These are phyloP conservation scores for Apus apus DNA, from an alignment of 2,113 vertebrate genomes.

Conservation along the genomic window DNA sequence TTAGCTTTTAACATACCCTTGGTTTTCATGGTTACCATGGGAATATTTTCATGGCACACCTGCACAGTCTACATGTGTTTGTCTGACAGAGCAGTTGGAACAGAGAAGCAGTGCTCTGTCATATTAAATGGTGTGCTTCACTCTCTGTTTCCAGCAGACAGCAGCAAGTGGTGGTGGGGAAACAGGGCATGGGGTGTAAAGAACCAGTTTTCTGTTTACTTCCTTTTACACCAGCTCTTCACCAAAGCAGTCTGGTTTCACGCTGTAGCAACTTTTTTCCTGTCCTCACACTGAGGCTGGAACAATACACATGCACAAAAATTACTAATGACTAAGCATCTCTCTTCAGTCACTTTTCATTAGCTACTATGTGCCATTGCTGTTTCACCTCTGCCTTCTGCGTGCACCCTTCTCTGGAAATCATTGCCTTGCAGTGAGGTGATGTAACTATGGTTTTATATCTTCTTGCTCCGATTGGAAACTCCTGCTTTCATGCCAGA, in stretches of 20 bases:
- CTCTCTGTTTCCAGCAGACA: neutral
- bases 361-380: neutral
- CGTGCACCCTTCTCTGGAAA: neutral
- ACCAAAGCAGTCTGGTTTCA: neutral
- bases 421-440: neutral
- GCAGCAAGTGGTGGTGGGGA: neutral
- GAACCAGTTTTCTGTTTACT: neutral
- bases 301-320: neutral
- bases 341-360: neutral
- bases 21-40: slow-evolving; percentile 37
- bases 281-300: neutral
- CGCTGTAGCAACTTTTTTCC: neutral
- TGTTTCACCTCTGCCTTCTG: neutral
- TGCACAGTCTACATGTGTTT: neutral
- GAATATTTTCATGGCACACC: neutral
- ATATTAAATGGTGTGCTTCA: fast-evolving
- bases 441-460: neutral
- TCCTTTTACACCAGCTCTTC: neutral
- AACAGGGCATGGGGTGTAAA: neutral
- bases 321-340: neutral
- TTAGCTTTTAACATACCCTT: neutral
- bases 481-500: neutral
- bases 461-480: neutral
- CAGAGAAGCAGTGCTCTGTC: neutral
- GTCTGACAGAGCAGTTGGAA: neutral